These are phyloP conservation scores for Actinia tenebrosa DNA, from an alignment of 64 coral and sea anemone species.

Conservation along the genomic window DNA sequence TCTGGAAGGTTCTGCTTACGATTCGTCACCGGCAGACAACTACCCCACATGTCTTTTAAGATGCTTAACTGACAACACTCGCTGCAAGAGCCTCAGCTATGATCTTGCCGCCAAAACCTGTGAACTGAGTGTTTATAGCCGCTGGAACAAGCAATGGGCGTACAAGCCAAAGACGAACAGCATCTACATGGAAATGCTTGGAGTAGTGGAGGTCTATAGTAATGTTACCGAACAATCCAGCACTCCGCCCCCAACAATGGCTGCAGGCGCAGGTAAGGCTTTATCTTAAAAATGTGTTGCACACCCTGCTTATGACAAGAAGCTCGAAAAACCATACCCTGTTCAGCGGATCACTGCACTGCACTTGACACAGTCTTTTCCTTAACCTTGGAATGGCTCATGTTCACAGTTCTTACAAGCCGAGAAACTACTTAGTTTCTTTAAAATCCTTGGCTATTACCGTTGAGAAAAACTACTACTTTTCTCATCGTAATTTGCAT, in stretches of 20 bases:
- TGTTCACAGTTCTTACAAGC: too few relatives aligned
- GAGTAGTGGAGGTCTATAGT: not conserved
- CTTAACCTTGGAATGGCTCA: too few relatives aligned
- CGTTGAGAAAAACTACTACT: too few relatives aligned
- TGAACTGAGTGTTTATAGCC: not conserved
- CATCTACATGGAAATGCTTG: conserved; percentile 24
- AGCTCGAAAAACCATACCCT: too few relatives aligned
- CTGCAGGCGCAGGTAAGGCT: too few relatives aligned
- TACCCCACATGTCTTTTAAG: conserved; percentile 2
- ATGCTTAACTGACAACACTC: not conserved
- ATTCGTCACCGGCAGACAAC: not conserved
- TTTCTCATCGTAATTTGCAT: too few relatives aligned
- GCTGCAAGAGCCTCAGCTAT: conserved; percentile 13
- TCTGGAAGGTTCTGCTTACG: not conserved
- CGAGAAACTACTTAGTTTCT: too few relatives aligned
- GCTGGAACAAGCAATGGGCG: not conserved
- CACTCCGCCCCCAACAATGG: not conserved
- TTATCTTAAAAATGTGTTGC: too few relatives aligned
- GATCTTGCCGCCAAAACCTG: conserved; percentile 1
- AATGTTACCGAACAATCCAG: not conserved
- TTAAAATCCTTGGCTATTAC: too few relatives aligned
- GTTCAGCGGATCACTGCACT: too few relatives aligned
- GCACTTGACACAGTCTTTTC: not conserved
- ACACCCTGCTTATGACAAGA: too few relatives aligned
- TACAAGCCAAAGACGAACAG: not conserved